phyloP scores from a whole-genome alignment of 2,113 vertebrate genomes.

The Blennius ocellaris region DNA sequence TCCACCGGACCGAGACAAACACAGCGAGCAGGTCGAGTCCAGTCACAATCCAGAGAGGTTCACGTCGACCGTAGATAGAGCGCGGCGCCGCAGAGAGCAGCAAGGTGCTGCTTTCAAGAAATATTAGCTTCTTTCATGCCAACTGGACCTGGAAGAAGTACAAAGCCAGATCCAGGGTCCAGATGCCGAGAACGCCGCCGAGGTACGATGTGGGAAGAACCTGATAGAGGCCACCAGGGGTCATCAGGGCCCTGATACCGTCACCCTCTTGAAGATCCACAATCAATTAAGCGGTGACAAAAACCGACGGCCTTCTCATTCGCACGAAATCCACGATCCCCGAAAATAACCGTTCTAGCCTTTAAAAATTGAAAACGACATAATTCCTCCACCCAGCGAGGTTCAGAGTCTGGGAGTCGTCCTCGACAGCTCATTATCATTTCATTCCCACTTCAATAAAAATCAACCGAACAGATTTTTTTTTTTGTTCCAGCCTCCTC shows the following conservation, averaged over 20 bases:
- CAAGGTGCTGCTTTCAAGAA: constrained; percentile 47
- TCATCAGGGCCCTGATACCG: constrained; percentile 38
- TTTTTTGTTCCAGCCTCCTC: no score
- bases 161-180: neutral
- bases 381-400: no score
- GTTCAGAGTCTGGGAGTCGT: no score
- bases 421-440: no score
- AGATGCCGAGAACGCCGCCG: neutral
- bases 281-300: neutral
- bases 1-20: constrained; percentile 31
- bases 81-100: constrained; percentile 19
- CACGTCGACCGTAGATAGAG: constrained; percentile 16
- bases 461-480: no score
- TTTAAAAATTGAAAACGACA: no score
- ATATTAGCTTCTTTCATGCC: constrained; percentile 27
- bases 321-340: no score
- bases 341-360: no score
- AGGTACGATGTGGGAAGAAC: neutral
- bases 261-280: no score
- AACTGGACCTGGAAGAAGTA: constrained; percentile 27
- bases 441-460: no score
- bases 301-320: no score
- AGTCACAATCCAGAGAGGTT: constrained; percentile 29
- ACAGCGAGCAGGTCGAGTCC: constrained; percentile 9
- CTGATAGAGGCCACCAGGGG: constrained; percentile 50